These are phyloP conservation scores for Trachymyrmex cornetzi DNA, from an alignment of 1,140 invertebrate genomes.

Conservation along the genomic window DNA sequence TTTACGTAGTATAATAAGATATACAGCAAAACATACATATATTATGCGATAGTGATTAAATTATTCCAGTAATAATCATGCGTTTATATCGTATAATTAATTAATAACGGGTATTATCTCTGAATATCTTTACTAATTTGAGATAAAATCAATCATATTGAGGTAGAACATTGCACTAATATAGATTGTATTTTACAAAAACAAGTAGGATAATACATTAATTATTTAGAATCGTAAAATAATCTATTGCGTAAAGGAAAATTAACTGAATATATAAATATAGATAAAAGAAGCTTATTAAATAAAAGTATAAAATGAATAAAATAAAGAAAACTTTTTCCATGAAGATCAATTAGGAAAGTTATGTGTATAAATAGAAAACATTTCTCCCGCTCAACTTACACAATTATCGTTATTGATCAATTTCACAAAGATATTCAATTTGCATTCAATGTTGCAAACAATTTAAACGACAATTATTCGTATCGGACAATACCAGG, in stretches of 20 bases:
- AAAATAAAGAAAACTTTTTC: background rate
- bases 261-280: background rate
- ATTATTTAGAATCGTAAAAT: constrained; percentile 38
- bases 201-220: constrained; percentile 12
- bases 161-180: constrained; percentile 29
- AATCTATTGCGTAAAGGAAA: background rate
- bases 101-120: constrained; percentile 10
- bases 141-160: constrained; percentile 28
- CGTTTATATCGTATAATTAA: constrained; percentile 37
- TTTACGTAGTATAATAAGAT: background rate
- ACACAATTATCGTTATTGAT: background rate
- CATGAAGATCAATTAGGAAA: background rate
- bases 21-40: background rate
- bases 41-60: background rate
- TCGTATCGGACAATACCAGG: background rate
- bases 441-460: background rate
- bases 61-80: constrained; percentile 12
- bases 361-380: background rate
- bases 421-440: background rate
- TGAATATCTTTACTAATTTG: constrained; percentile 28
- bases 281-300: background rate
- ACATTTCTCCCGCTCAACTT: background rate
- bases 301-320: background rate
- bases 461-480: constrained; percentile 35
- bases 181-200: constrained; percentile 21